A percentile compares a stretch with the other conserved stretches of the same genome.
phyloP scores from a whole-genome alignment of 2,113 vertebrate genomes.

The cattle (Bos taurus) region DNA sequence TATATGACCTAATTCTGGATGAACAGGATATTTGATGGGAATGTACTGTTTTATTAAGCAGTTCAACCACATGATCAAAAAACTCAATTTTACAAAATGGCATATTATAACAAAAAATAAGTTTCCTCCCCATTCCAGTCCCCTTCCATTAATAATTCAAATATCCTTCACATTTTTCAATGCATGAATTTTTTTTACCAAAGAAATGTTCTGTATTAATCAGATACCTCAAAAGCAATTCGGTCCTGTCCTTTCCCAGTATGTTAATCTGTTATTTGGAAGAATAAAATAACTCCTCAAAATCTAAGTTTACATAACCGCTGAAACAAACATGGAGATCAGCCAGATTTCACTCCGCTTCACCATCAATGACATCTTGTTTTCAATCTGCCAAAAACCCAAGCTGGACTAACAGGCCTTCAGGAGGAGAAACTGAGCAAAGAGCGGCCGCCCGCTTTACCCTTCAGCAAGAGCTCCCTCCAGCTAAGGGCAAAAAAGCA shows the following conservation, averaged over 20 bases:
- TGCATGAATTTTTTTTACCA: background rate
- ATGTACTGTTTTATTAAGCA: slow-evolving; percentile 12
- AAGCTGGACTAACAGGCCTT: background rate
- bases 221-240: background rate
- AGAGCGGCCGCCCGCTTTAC: background rate
- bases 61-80: background rate
- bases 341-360: slow-evolving; percentile 18
- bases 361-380: background rate
- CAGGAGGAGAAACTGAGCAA: background rate
- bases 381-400: background rate
- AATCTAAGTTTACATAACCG: slow-evolving; percentile 55
- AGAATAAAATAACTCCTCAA: slow-evolving; percentile 46
- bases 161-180: background rate
- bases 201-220: background rate
- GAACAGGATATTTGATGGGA: background rate
- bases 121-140: background rate
- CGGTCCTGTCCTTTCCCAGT: background rate
- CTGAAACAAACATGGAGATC: slow-evolving; percentile 47
- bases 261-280: slow-evolving; percentile 1
- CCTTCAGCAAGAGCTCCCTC: background rate
- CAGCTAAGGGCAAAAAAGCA: background rate
- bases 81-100: background rate
- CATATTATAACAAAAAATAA: background rate
- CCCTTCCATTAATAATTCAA: background rate
- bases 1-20: background rate